Evolutionary conservation across 1,140 invertebrate genomes (phyloP).

Genomic region (Caenorhabditis briggsae): DNA sequence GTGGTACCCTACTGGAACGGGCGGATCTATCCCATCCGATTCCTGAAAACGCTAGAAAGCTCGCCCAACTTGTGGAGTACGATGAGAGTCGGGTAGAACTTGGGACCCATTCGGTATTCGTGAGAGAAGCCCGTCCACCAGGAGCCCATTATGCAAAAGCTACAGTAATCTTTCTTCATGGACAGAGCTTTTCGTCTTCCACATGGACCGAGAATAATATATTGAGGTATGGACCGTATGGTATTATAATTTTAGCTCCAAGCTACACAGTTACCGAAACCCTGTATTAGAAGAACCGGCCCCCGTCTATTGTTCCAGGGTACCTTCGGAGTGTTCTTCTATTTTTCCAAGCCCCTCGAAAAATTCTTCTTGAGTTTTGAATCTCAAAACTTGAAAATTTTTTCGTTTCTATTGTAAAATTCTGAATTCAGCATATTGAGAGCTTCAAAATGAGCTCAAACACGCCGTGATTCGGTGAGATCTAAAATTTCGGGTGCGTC

Average conservation of each 20-base stretch:
- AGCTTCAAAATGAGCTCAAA: too few relatives aligned
- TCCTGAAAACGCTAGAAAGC: slow-evolving; percentile 58
- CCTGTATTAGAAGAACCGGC: not conserved
- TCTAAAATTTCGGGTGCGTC: too few relatives aligned
- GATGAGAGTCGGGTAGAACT: slow-evolving; percentile 13
- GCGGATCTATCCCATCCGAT: slow-evolving; percentile 61
- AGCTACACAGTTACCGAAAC: not conserved
- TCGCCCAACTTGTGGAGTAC: slow-evolving; percentile 35
- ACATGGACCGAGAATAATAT: slow-evolving; percentile 64
- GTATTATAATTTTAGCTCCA: not conserved
- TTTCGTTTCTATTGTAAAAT: too few relatives aligned
- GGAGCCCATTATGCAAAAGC: slow-evolving; percentile 63
- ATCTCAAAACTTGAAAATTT: too few relatives aligned
- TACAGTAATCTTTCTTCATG: slow-evolving; percentile 64
- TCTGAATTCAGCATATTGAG: too few relatives aligned
- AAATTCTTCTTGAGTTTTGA: too few relatives aligned
- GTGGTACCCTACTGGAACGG: slow-evolving; percentile 41
- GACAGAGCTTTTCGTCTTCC: slow-evolving; percentile 63
- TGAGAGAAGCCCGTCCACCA: slow-evolving; percentile 60
- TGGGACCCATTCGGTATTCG: slow-evolving; percentile 56
- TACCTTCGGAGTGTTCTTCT: too few relatives aligned
- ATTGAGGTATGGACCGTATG: slow-evolving; percentile 16
- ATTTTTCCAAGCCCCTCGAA: too few relatives aligned
- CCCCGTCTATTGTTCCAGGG: too few relatives aligned
- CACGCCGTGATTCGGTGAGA: too few relatives aligned